Evolutionary conservation across 2,113 vertebrate species (phyloP), one percentile per base, ranked within the genome.

Genomic region (Aramus guarauna): DNA sequence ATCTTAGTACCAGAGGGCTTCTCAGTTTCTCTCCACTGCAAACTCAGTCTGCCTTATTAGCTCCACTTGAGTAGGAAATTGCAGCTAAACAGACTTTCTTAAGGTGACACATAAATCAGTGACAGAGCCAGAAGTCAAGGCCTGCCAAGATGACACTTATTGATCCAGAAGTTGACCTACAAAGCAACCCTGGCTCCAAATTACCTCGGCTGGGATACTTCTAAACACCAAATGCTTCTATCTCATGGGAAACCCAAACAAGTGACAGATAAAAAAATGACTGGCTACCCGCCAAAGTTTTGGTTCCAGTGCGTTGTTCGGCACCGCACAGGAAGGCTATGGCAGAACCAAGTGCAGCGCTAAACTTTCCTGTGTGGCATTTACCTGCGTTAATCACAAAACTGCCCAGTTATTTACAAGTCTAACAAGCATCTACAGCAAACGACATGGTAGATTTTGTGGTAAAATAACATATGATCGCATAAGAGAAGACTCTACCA

Each of bases 41-140:
- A 93, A 69, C 90, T 92, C 88, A 71, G 47, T 34, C 83, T 85
- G 80, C 69, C 84, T 84, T 94, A 86, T 91, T 94, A 92, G 64
- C 91, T 94, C 86, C 69, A 92, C 89, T 89, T 94, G 73, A 91
- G 73, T 74, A 89, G 66, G 88, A 95, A 95, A 93, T 18, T 69
- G 77, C 90, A 91, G 55, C 75, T 45, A 82, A 92, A 85, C 83
- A 94, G 90, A 78, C 94, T 94, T 89, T 92, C 90, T 81, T 94
- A 89, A 91, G 80, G 77, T 68, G 71, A 94, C 76, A 97, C 13
- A 89, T 69, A 91, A 72, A 91, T 91, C 77, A 53, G 56, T 5
- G 10, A 62, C 52, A 87, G 43, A 85, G 88, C 17, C 68, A 94
- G 86, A 89, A 96, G 83, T 74, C 82, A 90, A 89, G 72, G 76